phyloP scores from a whole-genome alignment of 2,888 invertebrate species.

The Conistra vaccinii region DNA sequence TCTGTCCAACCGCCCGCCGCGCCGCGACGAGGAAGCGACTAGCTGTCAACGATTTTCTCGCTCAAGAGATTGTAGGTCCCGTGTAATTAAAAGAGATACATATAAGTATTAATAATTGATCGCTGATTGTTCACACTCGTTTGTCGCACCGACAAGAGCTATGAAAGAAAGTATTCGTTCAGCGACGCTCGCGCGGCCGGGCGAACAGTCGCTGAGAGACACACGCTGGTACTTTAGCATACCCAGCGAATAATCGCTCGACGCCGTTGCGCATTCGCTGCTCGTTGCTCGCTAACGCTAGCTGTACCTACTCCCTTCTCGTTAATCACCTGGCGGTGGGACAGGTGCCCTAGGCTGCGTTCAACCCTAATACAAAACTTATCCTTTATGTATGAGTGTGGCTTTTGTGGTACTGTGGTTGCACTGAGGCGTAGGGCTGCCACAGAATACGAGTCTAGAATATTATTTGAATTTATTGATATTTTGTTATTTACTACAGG shows the following conservation, averaged over 20 bases:
- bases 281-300: not conserved
- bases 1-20: not conserved
- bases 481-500: not conserved
- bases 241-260: not conserved
- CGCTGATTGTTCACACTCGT: no score
- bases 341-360: not conserved
- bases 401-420: slow-evolving; percentile 2
- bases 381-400: slow-evolving; percentile 41
- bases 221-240: not conserved
- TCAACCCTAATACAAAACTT: slow-evolving; percentile 4
- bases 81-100: not conserved
- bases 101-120: no score
- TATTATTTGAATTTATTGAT: not conserved
- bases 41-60: not conserved
- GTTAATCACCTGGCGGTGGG: not conserved
- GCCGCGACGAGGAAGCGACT: not conserved
- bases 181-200: no score
- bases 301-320: not conserved
- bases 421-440: slow-evolving; percentile 15
- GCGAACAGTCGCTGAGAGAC: not conserved
- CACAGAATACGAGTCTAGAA: not conserved
- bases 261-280: not conserved
- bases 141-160: not conserved
- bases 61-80: not conserved
- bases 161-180: not conserved